Evolutionary conservation across 1,140 invertebrate species (phyloP).

Genomic region (Zaprionus inermis): DNA sequence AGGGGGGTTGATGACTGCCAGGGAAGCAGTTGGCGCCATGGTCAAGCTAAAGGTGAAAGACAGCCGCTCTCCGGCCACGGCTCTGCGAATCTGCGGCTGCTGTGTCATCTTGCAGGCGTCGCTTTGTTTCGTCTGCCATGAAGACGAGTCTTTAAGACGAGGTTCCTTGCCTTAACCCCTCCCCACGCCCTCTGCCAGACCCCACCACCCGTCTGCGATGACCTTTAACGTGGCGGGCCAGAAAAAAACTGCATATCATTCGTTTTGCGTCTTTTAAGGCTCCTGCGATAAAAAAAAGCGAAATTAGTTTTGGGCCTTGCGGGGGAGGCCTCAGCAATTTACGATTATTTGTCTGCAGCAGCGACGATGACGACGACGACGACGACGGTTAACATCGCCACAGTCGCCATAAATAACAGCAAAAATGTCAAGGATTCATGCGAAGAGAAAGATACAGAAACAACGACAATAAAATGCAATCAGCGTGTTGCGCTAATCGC

Average conservation of each 20-base stretch:
- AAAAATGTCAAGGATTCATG: slow-evolving; percentile 74
- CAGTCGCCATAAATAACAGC: slow-evolving; percentile 56
- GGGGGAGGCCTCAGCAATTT: slow-evolving; percentile 61
- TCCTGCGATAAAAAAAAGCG: slow-evolving; percentile 27
- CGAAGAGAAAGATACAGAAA: slow-evolving; percentile 49
- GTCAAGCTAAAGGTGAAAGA: slow-evolving; percentile 72
- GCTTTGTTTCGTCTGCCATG: slow-evolving; percentile 64
- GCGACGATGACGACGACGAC: neutral
- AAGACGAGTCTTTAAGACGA: slow-evolving; percentile 52
- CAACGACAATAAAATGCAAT: slow-evolving; percentile 53
- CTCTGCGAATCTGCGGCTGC: slow-evolving; percentile 39
- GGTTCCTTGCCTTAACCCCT: neutral
- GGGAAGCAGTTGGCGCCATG: slow-evolving; percentile 57
- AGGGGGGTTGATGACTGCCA: neutral
- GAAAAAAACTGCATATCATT: slow-evolving; percentile 74
- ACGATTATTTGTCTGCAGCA: slow-evolving; percentile 67
- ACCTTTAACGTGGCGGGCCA: slow-evolving; percentile 68
- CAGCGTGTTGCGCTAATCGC: slow-evolving; percentile 52
- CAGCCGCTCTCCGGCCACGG: slow-evolving; percentile 25
- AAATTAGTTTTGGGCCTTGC: slow-evolving; percentile 53
- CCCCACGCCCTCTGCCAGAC: neutral
- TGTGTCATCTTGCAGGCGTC: slow-evolving; percentile 75
- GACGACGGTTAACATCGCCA: slow-evolving; percentile 25
- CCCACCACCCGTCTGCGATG: slow-evolving; percentile 26
- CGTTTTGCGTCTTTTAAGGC: slow-evolving; percentile 32